Evolutionary conservation across 2,797 vertebrate genomes (phyloP), one percentile per base, ranked within the genome.

Genomic region (Gouania willdenowi): DNA sequence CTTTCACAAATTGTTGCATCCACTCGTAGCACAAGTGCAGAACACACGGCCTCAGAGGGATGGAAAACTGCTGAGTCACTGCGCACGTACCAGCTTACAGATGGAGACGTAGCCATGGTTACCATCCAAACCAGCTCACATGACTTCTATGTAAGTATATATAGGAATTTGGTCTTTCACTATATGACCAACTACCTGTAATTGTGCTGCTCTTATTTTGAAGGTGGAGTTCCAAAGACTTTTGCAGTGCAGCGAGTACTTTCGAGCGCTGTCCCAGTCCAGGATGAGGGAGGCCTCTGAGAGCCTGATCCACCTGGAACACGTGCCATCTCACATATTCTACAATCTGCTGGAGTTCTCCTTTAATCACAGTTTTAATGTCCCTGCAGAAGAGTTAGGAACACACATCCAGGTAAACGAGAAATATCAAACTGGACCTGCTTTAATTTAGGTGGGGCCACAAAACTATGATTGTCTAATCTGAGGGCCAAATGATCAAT

Each of bases 281-380:
- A 66, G 54, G 22, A 92, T 91, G 90, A 88, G 70, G 53, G 91
- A 91, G 62, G 86, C 71, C 0, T 54, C 59, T 2, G 85, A 86
- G 34, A 57, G 54, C 12, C 48, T 78, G 17, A 68, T 91, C 50
- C 44, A 62, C 8, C 66, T 92, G 41, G 67, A 80, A 9, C 83
- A 88, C 1, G 61, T 91, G 13, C 67, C 88, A 1, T 88, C 86
- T 4, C 64, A 42, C 0, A 29, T 81, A 38, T 90, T 92, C 52
- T 54, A 57, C 47, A 82, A 66, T 52, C 41, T 91, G 18, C 79
- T 91, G 11, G 82, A 90, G 56, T 90, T 87, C 57, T 82, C 50
- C 40, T 90, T 90, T 62, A 15, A 52, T 2, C n/a, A 75, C 8
- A 43, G n/a, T 2, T 88, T 88, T 32, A 11, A 43, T 7, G 72